Percentiles rank a stretch among this genome's conserved stretches.
These are phyloP conservation scores for Rynchops niger DNA, from an alignment of 2,113 vertebrate genomes.

Conservation along the genomic window DNA sequence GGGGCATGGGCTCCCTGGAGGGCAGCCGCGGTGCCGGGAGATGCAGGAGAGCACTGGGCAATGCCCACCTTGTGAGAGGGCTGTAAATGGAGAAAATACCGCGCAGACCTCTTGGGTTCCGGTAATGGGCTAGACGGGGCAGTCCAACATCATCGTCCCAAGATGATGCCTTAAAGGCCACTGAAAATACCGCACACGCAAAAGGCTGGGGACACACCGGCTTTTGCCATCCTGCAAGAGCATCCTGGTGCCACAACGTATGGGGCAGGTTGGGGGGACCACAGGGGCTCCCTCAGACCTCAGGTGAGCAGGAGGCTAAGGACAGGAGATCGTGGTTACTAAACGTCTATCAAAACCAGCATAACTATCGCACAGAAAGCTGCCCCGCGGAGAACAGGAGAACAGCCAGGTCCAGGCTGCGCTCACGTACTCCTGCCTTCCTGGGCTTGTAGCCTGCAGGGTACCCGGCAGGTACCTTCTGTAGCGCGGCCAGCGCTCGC, in stretches of 20 bases:
- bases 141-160: background rate
- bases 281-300: background rate
- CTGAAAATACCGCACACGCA: rapidly evolving
- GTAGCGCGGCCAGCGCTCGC: background rate
- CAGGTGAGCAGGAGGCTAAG: background rate
- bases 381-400: background rate
- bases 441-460: background rate
- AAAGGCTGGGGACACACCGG: background rate
- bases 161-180: rapidly evolving
- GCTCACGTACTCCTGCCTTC: background rate
- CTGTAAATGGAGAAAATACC: background rate
- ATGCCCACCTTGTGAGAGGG: background rate
- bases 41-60: background rate
- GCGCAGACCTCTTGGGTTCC: rapidly evolving
- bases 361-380: too few relatives aligned
- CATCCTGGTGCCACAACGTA: rapidly evolving
- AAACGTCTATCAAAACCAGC: background rate
- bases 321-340: background rate
- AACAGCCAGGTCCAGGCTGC: background rate
- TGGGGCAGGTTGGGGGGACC: background rate
- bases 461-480: too few relatives aligned
- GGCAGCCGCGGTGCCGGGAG: rapidly evolving
- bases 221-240: background rate
- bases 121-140: background rate
- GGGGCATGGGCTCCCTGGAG: rapidly evolving